A percentile compares a stretch with the other conserved stretches of the same genome.
phyloP scores from a whole-genome alignment of 2,797 vertebrate genomes.

The Sardinella longiceps region DNA sequence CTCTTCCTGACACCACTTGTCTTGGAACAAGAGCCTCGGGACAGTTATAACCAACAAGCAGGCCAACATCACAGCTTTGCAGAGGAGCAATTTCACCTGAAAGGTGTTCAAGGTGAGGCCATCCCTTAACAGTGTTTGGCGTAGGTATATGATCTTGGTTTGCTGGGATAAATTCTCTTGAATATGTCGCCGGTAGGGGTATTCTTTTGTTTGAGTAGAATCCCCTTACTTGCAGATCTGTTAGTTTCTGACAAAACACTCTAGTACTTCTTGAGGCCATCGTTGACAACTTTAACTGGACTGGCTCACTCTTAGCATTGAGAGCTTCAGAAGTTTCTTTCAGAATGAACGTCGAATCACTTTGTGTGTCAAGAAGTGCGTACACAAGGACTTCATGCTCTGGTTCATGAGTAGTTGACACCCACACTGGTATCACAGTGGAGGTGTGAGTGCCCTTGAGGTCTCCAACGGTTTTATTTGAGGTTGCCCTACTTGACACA shows the following conservation, averaged over 20 bases:
- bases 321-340: conserved; percentile 37
- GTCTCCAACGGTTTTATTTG: too few relatives aligned
- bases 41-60: conserved; percentile 25
- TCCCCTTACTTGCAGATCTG: conserved; percentile 40
- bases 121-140: conserved; percentile 27
- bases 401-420: too few relatives aligned
- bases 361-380: conserved; percentile 50
- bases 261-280: conserved; percentile 41
- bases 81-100: conserved; percentile 35
- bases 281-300: conserved; percentile 38
- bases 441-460: too few relatives aligned
- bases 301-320: conserved; percentile 28
- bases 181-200: conserved; percentile 34
- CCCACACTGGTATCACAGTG: too few relatives aligned
- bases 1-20: conserved; percentile 32
- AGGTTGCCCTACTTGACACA: too few relatives aligned
- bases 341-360: conserved; percentile 47
- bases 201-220: conserved; percentile 45
- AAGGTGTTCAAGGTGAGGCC: conserved; percentile 40
- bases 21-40: conserved; percentile 27
- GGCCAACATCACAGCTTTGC: conserved; percentile 40
- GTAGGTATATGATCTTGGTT: conserved; percentile 38
- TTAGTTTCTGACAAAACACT: conserved; percentile 34
- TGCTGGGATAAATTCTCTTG: conserved; percentile 35
- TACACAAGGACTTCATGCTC: too few relatives aligned